These are phyloP conservation scores for Siniperca chuatsi DNA, from an alignment of 2,113 vertebrate species.

Conservation along the genomic window DNA sequence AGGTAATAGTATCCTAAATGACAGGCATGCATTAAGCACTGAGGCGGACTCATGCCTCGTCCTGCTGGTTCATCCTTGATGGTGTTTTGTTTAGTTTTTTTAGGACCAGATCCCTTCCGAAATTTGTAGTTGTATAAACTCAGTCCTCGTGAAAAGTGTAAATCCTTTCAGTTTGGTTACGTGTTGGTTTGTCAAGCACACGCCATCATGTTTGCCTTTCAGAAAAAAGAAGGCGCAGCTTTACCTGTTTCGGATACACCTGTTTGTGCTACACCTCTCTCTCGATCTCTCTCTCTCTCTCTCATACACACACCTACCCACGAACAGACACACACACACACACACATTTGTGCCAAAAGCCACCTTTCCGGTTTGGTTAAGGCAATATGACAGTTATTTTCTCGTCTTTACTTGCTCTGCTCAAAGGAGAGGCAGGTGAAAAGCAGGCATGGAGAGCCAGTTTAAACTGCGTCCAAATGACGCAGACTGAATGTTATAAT, in stretches of 20 bases:
- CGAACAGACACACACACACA: conserved; percentile 1
- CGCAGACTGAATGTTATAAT: neutral
- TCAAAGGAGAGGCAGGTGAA: conserved; percentile 60
- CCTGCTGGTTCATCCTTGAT: conserved; percentile 35
- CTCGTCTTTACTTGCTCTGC: conserved; percentile 73
- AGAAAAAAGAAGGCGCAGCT: conserved; percentile 42
- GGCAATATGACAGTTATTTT: conserved; percentile 77
- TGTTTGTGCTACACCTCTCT: conserved; percentile 61
- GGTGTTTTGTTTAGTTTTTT: neutral
- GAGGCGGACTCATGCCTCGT: conserved; percentile 44
- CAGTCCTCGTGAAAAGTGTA: conserved; percentile 22
- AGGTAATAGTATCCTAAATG: conserved; percentile 31
- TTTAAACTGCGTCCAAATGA: conserved; percentile 10
- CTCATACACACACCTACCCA: conserved; percentile 3
- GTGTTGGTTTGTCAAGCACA: conserved; percentile 25
- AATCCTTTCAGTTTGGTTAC: conserved; percentile 33
- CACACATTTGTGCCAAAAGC: conserved; percentile 37
- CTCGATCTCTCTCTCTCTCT: conserved; percentile 10
- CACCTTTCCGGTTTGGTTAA: conserved; percentile 69
- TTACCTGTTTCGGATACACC: conserved; percentile 77
- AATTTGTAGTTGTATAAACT: neutral
- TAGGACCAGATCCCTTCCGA: neutral
- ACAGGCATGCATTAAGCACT: conserved; percentile 5
- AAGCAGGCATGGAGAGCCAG: conserved; percentile 31
- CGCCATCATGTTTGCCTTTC: conserved; percentile 45